Conservation (phyloP, 2,797 vertebrate genomes). For the Myotis daubentonii region DNA sequence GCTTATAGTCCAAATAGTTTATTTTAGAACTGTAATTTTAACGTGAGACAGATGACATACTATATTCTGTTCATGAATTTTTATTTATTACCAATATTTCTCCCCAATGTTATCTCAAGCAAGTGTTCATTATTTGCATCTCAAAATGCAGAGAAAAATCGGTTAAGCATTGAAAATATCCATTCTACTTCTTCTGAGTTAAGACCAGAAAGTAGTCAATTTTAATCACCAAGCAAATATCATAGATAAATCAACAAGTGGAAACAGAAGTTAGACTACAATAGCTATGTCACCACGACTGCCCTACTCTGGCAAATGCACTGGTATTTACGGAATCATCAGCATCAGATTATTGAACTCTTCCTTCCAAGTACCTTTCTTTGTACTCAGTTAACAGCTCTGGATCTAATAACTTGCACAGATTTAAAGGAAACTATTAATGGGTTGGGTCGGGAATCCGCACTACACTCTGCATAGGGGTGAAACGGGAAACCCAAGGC, state of each 20-base stretch:
- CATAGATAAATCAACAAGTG: neutral
- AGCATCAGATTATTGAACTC: neutral
- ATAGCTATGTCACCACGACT: neutral
- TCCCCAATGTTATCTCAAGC: neutral
- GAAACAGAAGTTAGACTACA: neutral
- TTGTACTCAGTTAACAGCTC: neutral
- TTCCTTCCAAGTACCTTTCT: neutral
- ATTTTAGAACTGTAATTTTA: constrained; percentile 15
- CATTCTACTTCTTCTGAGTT: constrained; percentile 8
- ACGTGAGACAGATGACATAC: neutral
- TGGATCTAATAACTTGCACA: neutral
- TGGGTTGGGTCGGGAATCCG: neutral
- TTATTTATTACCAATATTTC: constrained; percentile 19
- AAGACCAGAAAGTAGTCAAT: neutral
- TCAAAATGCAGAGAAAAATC: constrained; percentile 10
- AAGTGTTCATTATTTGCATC: neutral
- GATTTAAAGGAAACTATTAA: neutral
- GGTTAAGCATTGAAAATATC: neutral
- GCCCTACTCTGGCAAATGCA: constrained; percentile 24
- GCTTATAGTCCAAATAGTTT: neutral
- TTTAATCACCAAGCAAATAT: constrained; percentile 15
- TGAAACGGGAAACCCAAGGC: neutral
- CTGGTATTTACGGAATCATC: neutral
- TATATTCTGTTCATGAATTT: neutral
- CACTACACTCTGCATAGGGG: neutral